phyloP scores from a whole-genome alignment of 2,888 invertebrate species.

The Rhynchonema sp. region DNA sequence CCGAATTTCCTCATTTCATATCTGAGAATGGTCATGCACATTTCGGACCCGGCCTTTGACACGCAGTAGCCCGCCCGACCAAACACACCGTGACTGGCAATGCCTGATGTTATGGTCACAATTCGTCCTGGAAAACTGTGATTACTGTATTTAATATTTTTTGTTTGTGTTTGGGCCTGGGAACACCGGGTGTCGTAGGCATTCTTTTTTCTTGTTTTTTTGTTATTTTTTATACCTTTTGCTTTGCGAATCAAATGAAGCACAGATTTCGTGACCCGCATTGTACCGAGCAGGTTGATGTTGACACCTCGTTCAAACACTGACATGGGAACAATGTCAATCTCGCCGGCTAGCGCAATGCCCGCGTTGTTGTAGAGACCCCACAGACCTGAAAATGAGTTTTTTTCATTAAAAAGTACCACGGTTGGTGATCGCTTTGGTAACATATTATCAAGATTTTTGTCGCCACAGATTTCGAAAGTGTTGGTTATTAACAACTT shows the following conservation, averaged over 20 bases:
- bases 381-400: conserved; percentile 47
- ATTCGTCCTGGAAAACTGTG: conserved; percentile 41
- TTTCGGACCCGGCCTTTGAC: conserved; percentile 54
- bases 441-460: no score
- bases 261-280: conserved; percentile 51
- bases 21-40: conserved; percentile 51
- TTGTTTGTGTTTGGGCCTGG: no score
- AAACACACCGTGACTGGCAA: conserved; percentile 52
- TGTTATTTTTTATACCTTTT: no score
- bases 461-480: no score
- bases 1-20: conserved; percentile 53
- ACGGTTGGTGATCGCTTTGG: no score
- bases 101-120: conserved; percentile 64
- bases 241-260: conserved; percentile 40
- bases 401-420: background rate
- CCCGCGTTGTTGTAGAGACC: conserved; percentile 74
- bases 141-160: no score
- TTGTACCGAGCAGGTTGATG: conserved; percentile 60
- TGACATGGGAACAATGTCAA: conserved; percentile 65
- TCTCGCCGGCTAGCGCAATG: conserved; percentile 65
- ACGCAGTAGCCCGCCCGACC: conserved; percentile 57
- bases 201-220: no score
- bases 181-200: no score
- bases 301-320: conserved; percentile 44
- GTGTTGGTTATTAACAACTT: no score